Conservation (phyloP, 92 coral and sea anemone species). For the Epizoanthus scotinus region DNA sequence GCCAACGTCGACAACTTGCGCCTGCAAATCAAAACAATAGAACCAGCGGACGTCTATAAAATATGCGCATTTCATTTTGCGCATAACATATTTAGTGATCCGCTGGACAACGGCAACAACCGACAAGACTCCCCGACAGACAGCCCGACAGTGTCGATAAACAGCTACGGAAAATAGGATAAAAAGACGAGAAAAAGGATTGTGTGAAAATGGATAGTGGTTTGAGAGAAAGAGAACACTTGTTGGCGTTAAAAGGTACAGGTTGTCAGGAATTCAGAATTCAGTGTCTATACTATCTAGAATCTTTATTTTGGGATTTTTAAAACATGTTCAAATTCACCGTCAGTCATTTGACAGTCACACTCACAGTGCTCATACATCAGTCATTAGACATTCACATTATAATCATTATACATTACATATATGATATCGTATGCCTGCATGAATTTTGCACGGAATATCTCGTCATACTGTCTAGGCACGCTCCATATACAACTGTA, state of each 20-base stretch:
- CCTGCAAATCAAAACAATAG: constrained; percentile 38
- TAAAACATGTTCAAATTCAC: too few relatives aligned
- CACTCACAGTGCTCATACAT: too few relatives aligned
- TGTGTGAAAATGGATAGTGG: constrained; percentile 73
- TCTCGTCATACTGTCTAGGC: too few relatives aligned
- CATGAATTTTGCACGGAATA: too few relatives aligned
- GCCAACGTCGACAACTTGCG: constrained; percentile 42
- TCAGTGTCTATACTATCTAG: too few relatives aligned
- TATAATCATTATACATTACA: too few relatives aligned
- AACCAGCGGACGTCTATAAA: not conserved
- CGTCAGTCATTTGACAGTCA: too few relatives aligned
- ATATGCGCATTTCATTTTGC: not conserved
- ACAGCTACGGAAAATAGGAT: not conserved
- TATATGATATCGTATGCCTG: too few relatives aligned
- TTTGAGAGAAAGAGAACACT: constrained; percentile 86
- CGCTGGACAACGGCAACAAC: not conserved
- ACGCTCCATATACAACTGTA: too few relatives aligned
- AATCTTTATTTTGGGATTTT: too few relatives aligned
- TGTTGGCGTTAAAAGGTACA: constrained; percentile 87
- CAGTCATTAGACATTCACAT: too few relatives aligned
- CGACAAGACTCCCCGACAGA: too few relatives aligned
- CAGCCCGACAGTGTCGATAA: not conserved
- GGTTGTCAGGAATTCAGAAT: not conserved
- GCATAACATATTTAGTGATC: not conserved
- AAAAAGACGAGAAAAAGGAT: not conserved